Conservation (phyloP, 2,888 invertebrate genomes). For the Sinotaia quadrata region DNA sequence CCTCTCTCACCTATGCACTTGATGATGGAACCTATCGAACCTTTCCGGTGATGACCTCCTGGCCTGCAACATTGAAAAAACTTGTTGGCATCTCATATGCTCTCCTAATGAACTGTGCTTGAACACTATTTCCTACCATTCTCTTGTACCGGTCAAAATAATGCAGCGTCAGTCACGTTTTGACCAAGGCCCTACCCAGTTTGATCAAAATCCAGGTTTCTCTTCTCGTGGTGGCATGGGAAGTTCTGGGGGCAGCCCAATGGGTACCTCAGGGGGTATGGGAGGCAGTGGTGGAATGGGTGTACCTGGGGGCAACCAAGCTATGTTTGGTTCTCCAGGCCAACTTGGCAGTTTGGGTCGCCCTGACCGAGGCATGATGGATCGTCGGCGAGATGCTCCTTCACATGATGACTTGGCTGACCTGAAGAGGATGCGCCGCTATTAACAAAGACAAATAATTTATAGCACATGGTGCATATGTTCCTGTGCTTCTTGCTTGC, state of each 20-base stretch:
- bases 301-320: slow-evolving; percentile 25
- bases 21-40: slow-evolving; percentile 25
- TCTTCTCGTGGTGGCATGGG: slow-evolving; percentile 38
- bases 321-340: slow-evolving; percentile 24
- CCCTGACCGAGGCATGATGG: slow-evolving; percentile 36
- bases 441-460: no score
- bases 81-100: background rate
- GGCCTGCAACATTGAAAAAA: slow-evolving; percentile 11
- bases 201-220: slow-evolving; percentile 37
- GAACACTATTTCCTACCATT: background rate
- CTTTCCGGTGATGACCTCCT: slow-evolving; percentile 7
- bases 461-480: no score
- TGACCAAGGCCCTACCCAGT: slow-evolving; percentile 39
- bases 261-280: slow-evolving; percentile 37
- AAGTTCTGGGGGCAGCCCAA: slow-evolving; percentile 37
- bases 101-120: no score
- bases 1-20: slow-evolving; percentile 35
- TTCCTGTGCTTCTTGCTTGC: no score
- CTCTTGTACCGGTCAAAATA: slow-evolving; percentile 15
- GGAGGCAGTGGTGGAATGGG: slow-evolving; percentile 35
- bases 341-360: slow-evolving; percentile 23
- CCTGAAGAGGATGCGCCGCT: slow-evolving; percentile 42
- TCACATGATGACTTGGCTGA: slow-evolving; percentile 38
- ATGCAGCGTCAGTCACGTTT: slow-evolving; percentile 43
- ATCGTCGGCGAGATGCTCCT: slow-evolving; percentile 34